Evolutionary conservation across 2,113 vertebrate genomes (phyloP).

Genomic region (Tragulus kanchil): DNA sequence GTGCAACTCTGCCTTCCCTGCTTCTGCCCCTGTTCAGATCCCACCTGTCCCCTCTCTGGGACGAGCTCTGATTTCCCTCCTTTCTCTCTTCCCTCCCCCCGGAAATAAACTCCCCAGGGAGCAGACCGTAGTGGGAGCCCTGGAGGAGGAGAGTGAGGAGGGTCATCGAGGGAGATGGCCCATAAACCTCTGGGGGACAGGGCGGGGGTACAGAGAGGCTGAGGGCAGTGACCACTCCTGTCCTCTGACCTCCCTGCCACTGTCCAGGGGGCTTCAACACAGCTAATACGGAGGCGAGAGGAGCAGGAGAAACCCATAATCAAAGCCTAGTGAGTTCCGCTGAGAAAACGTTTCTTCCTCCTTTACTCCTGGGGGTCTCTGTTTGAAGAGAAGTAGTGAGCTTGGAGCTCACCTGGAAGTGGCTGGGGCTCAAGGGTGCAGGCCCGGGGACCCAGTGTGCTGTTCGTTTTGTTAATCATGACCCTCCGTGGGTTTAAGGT

Average conservation of each 20-base stretch:
- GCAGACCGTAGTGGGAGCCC: slow-evolving; percentile 46
- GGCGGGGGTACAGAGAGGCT: slow-evolving; percentile 53
- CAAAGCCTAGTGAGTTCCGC: slow-evolving; percentile 82
- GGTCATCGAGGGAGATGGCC: slow-evolving; percentile 57
- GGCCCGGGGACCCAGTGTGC: too few relatives aligned
- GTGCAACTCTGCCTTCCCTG: slow-evolving; percentile 37
- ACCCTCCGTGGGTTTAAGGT: too few relatives aligned
- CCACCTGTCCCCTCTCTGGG: neutral
- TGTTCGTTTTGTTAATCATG: neutral
- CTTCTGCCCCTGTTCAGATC: slow-evolving; percentile 52
- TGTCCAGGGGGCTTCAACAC: slow-evolving; percentile 72
- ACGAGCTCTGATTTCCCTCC: slow-evolving; percentile 67
- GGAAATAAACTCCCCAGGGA: slow-evolving; percentile 76
- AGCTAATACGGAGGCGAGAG: slow-evolving; percentile 69
- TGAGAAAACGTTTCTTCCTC: slow-evolving; percentile 73
- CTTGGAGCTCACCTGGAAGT: slow-evolving; percentile 85
- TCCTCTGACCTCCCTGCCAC: slow-evolving; percentile 71
- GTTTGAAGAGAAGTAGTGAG: slow-evolving; percentile 60
- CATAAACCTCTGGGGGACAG: slow-evolving; percentile 58
- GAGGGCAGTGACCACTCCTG: slow-evolving; percentile 71
- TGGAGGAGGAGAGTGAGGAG: slow-evolving; percentile 46
- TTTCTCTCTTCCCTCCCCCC: slow-evolving; percentile 74
- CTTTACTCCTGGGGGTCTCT: slow-evolving; percentile 74
- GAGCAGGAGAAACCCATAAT: slow-evolving; percentile 78
- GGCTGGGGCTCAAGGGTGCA: slow-evolving; percentile 85